These are phyloP conservation scores for Drosophila koepferae DNA, from an alignment of 2,888 invertebrate genomes.

Conservation along the genomic window DNA sequence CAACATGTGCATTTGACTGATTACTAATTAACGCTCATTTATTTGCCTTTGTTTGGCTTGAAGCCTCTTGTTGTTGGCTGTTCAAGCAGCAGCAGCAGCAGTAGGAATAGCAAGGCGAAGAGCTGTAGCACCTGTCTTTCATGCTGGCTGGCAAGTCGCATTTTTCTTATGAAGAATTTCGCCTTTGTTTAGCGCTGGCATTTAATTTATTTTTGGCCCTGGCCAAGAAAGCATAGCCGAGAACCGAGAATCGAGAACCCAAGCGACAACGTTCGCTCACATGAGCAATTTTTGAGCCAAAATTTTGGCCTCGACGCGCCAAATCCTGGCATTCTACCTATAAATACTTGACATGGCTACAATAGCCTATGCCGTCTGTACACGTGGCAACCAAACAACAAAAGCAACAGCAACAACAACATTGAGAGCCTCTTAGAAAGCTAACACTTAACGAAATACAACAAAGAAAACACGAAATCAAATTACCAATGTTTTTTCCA, in stretches of 20 bases:
- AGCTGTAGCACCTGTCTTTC: constrained; percentile 33
- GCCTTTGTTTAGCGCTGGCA: constrained; percentile 68
- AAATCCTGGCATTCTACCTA: constrained; percentile 72
- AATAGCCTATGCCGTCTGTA: constrained; percentile 58
- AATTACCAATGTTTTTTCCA: background rate
- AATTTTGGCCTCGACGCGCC: constrained; percentile 51
- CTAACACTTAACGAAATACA: background rate
- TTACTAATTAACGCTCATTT: constrained; percentile 72
- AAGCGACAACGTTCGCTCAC: constrained; percentile 27
- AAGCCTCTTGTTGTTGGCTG: constrained; percentile 21
- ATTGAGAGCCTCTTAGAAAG: background rate
- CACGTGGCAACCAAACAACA: constrained; percentile 26
- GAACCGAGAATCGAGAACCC: too few relatives aligned
- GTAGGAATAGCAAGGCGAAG: background rate
- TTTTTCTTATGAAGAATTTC: constrained; percentile 64
- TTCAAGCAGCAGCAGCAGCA: background rate
- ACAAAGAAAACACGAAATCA: background rate
- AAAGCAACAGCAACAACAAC: background rate
- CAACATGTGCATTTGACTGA: constrained; percentile 69
- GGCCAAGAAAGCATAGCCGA: constrained; percentile 31
- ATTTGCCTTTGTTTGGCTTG: constrained; percentile 58
- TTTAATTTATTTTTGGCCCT: constrained; percentile 72
- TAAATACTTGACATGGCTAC: constrained; percentile 77
- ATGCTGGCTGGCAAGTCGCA: constrained; percentile 34
- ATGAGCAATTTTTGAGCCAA: constrained; percentile 62